phyloP scores from a whole-genome alignment of 2,888 invertebrate species.

The Nipponacmea schrenckii region DNA sequence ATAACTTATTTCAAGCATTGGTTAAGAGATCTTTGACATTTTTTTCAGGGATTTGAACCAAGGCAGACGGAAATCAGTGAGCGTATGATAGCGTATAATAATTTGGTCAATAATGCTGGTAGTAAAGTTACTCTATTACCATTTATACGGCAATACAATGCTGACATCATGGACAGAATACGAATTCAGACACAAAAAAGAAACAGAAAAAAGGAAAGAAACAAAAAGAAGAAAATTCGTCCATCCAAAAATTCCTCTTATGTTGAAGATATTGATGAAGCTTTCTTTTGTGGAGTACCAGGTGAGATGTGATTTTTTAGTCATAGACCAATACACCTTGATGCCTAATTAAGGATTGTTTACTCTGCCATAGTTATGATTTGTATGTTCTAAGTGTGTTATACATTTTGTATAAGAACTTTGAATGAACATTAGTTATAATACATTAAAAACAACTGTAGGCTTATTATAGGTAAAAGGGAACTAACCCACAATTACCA shows the following conservation, averaged over 20 bases:
- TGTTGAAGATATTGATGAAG: conserved; percentile 25
- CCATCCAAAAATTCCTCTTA: conserved; percentile 68
- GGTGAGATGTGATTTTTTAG: conserved; percentile 26
- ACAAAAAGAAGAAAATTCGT: conserved; percentile 12
- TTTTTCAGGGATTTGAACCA: conserved; percentile 85
- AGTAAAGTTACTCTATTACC: conserved; percentile 38
- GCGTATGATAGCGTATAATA: conserved; percentile 85
- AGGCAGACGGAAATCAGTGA: conserved; percentile 86
- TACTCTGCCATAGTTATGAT: no score
- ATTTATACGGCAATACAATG: conserved; percentile 16
- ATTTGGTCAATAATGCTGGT: conserved; percentile 75
- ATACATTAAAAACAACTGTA: no score
- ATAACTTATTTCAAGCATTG: no score
- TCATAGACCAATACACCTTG: no score
- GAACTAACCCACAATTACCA: no score
- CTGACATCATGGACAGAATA: conserved; percentile 3
- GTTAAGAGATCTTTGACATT: background rate
- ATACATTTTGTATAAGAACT: no score
- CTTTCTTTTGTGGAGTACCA: conserved; percentile 78
- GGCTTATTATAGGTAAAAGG: no score
- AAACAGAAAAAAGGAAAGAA: conserved; percentile 22
- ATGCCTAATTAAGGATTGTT: no score
- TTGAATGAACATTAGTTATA: no score
- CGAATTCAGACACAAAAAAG: conserved; percentile 11
- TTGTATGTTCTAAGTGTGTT: no score